Evolutionary conservation across 1,140 invertebrate genomes (phyloP), one percentile per base, ranked within the genome.

Genomic region (Penaeus chinensis): DNA sequence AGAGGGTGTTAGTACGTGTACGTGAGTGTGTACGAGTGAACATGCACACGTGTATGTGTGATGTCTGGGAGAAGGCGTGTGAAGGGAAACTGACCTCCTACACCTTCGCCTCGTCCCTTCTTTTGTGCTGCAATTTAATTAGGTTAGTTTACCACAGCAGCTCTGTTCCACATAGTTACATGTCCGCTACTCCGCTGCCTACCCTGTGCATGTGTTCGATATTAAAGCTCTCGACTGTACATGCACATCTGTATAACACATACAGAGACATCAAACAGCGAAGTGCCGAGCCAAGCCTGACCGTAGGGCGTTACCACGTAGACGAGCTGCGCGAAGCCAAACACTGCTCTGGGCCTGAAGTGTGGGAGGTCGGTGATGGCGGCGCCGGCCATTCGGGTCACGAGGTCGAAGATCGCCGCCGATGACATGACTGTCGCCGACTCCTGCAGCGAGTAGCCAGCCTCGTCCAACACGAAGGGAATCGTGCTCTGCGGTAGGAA

Each of bases 401-500:
- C 42, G 0, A 84, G 47, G 32, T 84, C 82, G 66, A 84, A 32
- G n/a, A 84, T 54, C 32, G 82, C 82, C 10, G 82, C 42, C 22
- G 62, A 66, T 13, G 82, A 84, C 69, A 84, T 74, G 42, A 71
- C 82, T 2, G 42, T 84, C 66, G 82, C 82, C 10, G 69, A 32
- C 13, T 84, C 65, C n/a, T 71, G n/a, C 42, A 84, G 82, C 7
- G 65, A 47, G 82, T 74, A 84, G 42, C 71, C 42, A 20, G 65
- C 65, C 37, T 84, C 82, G 19, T 47, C 32, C 82, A 84, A 22
- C 66, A 84, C 66, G 82, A 84, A 84, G 32, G 82, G 82, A 18
- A 74, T 84, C 42, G 69, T 37, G 13, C 66, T 71, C 82, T 84
- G 69, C 37, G 37, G 37, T 0, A 42, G 37, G 37, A 3, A 42